These are phyloP conservation scores for Catamblyrhynchus diadema DNA, from an alignment of 2,797 vertebrate species.

Conservation along the genomic window DNA sequence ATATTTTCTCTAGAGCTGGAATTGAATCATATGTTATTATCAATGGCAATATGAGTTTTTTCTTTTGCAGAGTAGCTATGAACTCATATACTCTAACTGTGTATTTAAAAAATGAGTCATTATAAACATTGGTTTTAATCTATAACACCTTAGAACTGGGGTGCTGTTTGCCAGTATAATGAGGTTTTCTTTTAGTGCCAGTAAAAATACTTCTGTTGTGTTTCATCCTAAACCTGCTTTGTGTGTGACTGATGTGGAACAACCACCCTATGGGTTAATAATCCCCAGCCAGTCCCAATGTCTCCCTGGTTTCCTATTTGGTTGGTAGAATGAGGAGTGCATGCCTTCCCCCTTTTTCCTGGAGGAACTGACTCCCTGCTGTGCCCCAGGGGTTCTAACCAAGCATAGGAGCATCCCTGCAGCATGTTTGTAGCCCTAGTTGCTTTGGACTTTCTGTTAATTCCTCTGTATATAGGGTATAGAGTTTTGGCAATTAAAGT, in stretches of 20 bases:
- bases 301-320: neutral
- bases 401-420: neutral
- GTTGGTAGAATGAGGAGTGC: neutral
- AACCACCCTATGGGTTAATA: neutral
- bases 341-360: neutral
- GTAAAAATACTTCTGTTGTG: neutral
- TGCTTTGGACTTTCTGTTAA: neutral
- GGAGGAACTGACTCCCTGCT: neutral
- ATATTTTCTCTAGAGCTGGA: neutral
- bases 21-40: neutral
- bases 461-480: neutral
- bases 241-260: neutral
- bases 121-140: neutral
- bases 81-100: neutral
- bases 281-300: neutral
- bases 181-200: neutral
- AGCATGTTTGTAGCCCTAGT: neutral
- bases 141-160: neutral
- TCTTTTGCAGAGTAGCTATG: neutral
- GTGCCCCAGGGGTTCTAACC: neutral
- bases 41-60: neutral
- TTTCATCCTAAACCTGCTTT: neutral
- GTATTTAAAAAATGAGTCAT: neutral
- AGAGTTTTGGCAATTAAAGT: neutral
- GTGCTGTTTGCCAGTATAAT: neutral